Conservation (phyloP, 2,113 vertebrate species). For the Kobus ellipsiprymnus region DNA sequence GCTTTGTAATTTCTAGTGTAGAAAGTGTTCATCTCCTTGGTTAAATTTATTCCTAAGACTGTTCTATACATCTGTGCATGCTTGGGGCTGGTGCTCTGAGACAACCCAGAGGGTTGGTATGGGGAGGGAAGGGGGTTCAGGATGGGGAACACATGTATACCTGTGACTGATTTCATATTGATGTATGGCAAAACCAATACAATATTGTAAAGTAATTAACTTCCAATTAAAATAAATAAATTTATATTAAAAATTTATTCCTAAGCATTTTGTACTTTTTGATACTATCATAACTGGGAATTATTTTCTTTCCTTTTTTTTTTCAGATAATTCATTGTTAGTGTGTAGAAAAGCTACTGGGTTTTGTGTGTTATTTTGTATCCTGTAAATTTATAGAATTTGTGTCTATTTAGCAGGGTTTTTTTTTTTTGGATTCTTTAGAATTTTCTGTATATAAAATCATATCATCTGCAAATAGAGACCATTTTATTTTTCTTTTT, state of each 20-base stretch:
- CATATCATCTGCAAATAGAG: neutral
- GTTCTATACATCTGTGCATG: too few species aligned
- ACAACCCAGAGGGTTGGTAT: rapidly evolving
- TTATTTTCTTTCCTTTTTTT: neutral
- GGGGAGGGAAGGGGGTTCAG: too few species aligned
- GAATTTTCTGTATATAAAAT: neutral
- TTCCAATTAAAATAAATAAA: too few species aligned
- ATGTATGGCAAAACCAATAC: too few species aligned
- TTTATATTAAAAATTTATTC: neutral
- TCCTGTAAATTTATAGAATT: neutral
- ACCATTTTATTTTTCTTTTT: neutral
- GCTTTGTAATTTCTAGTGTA: neutral
- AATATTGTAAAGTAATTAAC: too few species aligned
- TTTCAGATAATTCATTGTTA: neutral
- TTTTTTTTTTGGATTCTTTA: neutral
- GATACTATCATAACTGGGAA: neutral
- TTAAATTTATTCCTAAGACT: neutral
- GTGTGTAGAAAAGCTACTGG: neutral
- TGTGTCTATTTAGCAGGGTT: neutral
- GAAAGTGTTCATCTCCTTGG: neutral
- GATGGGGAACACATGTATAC: too few species aligned
- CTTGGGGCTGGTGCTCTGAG: too few species aligned
- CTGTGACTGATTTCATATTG: too few species aligned
- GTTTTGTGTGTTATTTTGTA: neutral
- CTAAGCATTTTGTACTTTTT: neutral